phyloP scores from a whole-genome alignment of 2,113 vertebrate genomes.

The Sinosuthora webbiana region DNA sequence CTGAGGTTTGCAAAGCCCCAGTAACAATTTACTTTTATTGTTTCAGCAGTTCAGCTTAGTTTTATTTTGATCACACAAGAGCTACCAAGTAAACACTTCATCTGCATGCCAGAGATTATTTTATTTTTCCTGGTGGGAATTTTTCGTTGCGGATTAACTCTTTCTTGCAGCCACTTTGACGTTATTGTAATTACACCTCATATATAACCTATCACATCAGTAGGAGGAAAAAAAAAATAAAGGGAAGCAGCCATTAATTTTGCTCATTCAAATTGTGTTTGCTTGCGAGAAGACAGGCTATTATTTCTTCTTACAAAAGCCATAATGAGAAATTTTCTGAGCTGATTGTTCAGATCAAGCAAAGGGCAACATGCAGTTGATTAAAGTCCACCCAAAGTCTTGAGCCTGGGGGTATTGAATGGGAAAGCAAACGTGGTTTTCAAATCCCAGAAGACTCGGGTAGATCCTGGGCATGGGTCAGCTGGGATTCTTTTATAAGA shows the following conservation, averaged over 20 bases:
- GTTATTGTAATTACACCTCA: constrained; percentile 32
- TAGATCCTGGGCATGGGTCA: neutral
- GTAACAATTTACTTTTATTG: constrained; percentile 65
- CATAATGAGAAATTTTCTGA: constrained; percentile 69
- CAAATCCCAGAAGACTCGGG: neutral
- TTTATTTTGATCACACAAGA: constrained; percentile 46
- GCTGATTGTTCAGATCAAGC: constrained; percentile 56
- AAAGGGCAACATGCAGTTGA: constrained; percentile 48
- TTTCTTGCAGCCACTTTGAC: neutral
- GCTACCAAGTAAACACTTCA: constrained; percentile 22
- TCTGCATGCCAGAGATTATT: neutral
- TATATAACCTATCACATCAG: constrained; percentile 10
- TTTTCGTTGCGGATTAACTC: constrained; percentile 45
- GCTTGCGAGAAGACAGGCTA: constrained; percentile 42
- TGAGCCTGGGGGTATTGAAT: neutral
- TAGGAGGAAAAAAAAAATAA: constrained; percentile 34
- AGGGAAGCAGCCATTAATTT: constrained; percentile 48
- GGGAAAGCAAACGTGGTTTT: neutral
- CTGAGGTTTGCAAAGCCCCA: constrained; percentile 28
- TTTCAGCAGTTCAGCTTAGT: constrained; percentile 41
- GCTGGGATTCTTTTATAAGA: neutral
- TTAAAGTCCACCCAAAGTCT: constrained; percentile 43
- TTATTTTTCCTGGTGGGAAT: neutral
- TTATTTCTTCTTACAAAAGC: constrained; percentile 61
- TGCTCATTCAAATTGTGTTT: constrained; percentile 57